Evolutionary conservation across 2,888 invertebrate genomes (phyloP).

Genomic region (Pharmacophagus antenor): DNA sequence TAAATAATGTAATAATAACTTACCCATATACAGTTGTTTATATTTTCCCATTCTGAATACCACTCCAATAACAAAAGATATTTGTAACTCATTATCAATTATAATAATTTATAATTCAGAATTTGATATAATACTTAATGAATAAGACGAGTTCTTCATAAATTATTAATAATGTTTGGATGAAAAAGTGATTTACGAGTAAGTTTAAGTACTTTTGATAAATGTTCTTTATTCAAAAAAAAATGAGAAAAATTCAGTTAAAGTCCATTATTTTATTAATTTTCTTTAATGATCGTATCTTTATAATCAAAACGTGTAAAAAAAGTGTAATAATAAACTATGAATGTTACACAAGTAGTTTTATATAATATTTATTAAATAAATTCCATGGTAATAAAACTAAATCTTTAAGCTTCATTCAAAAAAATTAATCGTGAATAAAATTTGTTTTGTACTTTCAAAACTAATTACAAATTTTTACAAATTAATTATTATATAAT

Average conservation of each 20-base stretch:
- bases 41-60: constrained; percentile 66
- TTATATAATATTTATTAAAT: not conserved
- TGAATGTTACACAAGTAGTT: not conserved
- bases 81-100: constrained; percentile 45
- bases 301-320: not conserved
- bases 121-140: not conserved
- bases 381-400: not conserved
- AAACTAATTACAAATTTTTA: too few species aligned
- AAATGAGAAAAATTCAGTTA: not conserved
- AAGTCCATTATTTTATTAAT: not conserved
- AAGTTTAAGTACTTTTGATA: constrained; percentile 1
- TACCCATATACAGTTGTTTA: constrained; percentile 70
- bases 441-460: too few species aligned
- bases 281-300: not conserved
- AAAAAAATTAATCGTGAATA: too few species aligned
- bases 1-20: constrained; percentile 33
- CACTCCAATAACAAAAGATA: constrained; percentile 60
- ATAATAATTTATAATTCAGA: not conserved
- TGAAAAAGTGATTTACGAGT: not conserved
- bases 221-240: constrained; percentile 17
- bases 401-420: not conserved
- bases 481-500: too few species aligned
- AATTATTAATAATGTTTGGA: not conserved
- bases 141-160: not conserved
- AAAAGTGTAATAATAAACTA: not conserved